These are phyloP conservation scores for Lottia scabra DNA, from an alignment of 2,888 invertebrate genomes.

Conservation along the genomic window DNA sequence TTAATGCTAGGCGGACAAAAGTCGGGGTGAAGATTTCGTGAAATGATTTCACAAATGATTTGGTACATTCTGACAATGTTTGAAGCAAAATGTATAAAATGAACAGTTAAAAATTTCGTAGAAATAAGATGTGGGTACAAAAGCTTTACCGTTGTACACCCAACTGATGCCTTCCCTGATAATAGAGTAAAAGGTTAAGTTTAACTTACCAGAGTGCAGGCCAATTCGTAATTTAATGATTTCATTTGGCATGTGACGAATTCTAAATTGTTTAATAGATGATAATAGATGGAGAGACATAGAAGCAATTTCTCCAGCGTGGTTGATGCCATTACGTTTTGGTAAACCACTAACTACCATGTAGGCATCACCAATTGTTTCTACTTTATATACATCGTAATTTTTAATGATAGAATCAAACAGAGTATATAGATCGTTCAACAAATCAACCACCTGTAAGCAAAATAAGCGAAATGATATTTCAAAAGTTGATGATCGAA, in stretches of 20 bases:
- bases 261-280: slow-evolving; percentile 60
- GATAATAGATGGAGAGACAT: slow-evolving; percentile 63
- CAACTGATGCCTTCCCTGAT: no score
- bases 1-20: no score
- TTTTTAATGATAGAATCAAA: slow-evolving; percentile 96
- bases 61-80: no score
- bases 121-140: no score
- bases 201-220: slow-evolving; percentile 60
- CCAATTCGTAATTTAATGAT: slow-evolving; percentile 63
- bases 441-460: slow-evolving; percentile 89
- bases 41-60: no score
- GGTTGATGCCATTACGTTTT: slow-evolving; percentile 56
- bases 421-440: slow-evolving; percentile 95
- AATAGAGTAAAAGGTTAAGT: no score
- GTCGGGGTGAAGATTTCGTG: no score
- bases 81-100: no score
- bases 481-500: no score
- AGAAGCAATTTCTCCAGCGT: slow-evolving; percentile 66
- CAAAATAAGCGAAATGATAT: no score
- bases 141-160: no score
- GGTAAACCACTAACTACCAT: slow-evolving; percentile 68
- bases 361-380: slow-evolving; percentile 66
- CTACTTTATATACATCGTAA: slow-evolving; percentile 97
- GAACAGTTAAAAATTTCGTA: no score
- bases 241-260: slow-evolving; percentile 57